phyloP scores from a whole-genome alignment of 1,140 invertebrate species.

The Rhagoletis zephyria region DNA sequence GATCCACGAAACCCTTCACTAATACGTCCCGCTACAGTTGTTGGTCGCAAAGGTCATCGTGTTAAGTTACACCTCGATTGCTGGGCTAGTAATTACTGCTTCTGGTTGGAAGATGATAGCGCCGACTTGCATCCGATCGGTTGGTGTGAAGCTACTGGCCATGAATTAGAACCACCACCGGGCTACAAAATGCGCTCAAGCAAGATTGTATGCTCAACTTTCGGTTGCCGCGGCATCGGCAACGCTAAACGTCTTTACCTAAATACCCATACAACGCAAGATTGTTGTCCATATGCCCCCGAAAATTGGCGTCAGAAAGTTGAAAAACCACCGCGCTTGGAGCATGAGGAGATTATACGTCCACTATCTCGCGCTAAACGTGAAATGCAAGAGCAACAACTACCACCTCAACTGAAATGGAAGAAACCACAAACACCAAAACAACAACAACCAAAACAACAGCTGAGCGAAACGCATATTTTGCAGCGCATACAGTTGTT shows the following conservation, averaged over 20 bases:
- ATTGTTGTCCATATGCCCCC: slow-evolving; percentile 86
- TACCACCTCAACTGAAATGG: background rate
- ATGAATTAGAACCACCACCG: slow-evolving; percentile 87
- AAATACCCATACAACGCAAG: slow-evolving; percentile 82
- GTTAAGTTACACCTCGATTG: slow-evolving; percentile 92
- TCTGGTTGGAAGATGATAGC: slow-evolving; percentile 92
- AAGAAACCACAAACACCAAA: slow-evolving; percentile 19
- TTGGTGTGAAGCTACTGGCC: slow-evolving; percentile 90
- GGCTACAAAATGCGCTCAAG: slow-evolving; percentile 66
- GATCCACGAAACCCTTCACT: slow-evolving; percentile 84
- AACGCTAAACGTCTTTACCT: slow-evolving; percentile 84
- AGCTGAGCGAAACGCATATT: slow-evolving; percentile 45
- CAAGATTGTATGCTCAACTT: slow-evolving; percentile 78
- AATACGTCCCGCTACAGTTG: slow-evolving; percentile 89
- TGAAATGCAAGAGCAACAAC: background rate
- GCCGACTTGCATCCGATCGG: slow-evolving; percentile 91
- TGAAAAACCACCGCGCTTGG: slow-evolving; percentile 65
- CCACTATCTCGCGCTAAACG: background rate
- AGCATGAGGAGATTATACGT: slow-evolving; percentile 53
- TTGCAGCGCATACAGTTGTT: slow-evolving; percentile 53
- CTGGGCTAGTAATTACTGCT: slow-evolving; percentile 88
- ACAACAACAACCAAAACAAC: slow-evolving; percentile 35
- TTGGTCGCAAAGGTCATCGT: slow-evolving; percentile 83
- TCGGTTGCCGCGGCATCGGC: slow-evolving; percentile 86
- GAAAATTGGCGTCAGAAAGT: slow-evolving; percentile 69